Evolutionary conservation across 2,113 vertebrate species (phyloP).

Genomic region (Ailuropoda melanoleuca): DNA sequence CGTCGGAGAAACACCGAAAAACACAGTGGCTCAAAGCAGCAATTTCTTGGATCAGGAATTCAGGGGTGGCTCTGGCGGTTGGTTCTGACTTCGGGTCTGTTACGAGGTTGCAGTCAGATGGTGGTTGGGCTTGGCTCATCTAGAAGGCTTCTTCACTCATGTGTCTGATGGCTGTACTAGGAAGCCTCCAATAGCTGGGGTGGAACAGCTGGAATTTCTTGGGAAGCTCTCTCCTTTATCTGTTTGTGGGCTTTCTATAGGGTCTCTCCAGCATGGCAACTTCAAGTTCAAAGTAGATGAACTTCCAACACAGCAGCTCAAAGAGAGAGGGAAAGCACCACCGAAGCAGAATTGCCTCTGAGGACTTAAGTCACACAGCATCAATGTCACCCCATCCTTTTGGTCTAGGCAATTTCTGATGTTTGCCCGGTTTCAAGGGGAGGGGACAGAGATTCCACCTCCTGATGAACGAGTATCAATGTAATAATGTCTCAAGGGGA

Average conservation of each 20-base stretch:
- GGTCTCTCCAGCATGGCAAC: not conserved
- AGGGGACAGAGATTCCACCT: not conserved
- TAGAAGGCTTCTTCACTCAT: not conserved
- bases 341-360: not conserved
- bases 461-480: not conserved
- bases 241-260: not conserved
- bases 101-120: not conserved
- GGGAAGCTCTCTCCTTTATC: not conserved
- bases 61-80: not conserved
- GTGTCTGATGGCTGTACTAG: not conserved
- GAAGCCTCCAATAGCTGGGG: not conserved
- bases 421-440: not conserved
- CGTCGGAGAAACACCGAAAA: not conserved
- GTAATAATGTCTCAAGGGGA: not conserved
- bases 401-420: not conserved
- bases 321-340: not conserved
- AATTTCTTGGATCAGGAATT: not conserved
- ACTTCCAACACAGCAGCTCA: not conserved
- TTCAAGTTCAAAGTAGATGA: not conserved
- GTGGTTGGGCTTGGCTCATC: not conserved
- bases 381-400: not conserved
- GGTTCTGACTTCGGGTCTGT: not conserved
- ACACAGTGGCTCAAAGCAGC: not conserved
- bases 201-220: not conserved
- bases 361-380: not conserved